Base-by-base conservation (phyloP, 2,888 invertebrate genomes). In the Parochlus steinenii region DNA sequence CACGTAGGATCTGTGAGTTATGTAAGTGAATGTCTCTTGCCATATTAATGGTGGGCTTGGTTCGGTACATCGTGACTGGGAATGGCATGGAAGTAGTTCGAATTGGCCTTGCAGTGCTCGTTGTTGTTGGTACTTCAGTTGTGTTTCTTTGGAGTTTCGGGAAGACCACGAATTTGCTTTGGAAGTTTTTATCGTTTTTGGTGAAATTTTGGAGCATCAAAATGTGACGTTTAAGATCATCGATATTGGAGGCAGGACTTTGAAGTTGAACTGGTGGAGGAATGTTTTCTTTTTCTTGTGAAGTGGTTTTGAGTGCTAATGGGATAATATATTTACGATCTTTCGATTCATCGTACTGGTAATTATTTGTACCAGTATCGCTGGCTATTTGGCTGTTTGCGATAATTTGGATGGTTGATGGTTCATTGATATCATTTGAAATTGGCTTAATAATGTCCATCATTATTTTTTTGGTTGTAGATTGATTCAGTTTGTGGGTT, bases 131-230 rank as follows among this genome's bases (percentile, higher is more conserved):
- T 31, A 8, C 41, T 38, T 20, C 50, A 48, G 10, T 55, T 52
- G 30, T 26, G 4, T 25, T 12, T 22, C 53, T 53, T 33, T 56
- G 54, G 15, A 58, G 42, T 39, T 54, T 58, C 6, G 58, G 58
- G 32, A 58, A 58, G 2, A 58, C 57, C 10, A 58, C 58, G 41
- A 58, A 58, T 42, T 58, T 58, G 4, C 56, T 57, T 40, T 58
- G 56, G 33, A 58, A 58, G 37, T 50, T 54, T 34, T 50, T 54
- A 40, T 58, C 55, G 22, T 53, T 55, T 41, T 58, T 57, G 6
- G 57, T 58, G 39, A 56, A 49, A 41, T 58, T 58, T 39, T 58
- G 58, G 33, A 58, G 41, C 41, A 56, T 58, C 11, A 58, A 46
- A 30, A 58, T 55, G 25, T 58, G 58, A 38, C 56, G 55, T 37